Conservation (phyloP, 2,113 vertebrate species). For the Microtus pennsylvanicus region DNA sequence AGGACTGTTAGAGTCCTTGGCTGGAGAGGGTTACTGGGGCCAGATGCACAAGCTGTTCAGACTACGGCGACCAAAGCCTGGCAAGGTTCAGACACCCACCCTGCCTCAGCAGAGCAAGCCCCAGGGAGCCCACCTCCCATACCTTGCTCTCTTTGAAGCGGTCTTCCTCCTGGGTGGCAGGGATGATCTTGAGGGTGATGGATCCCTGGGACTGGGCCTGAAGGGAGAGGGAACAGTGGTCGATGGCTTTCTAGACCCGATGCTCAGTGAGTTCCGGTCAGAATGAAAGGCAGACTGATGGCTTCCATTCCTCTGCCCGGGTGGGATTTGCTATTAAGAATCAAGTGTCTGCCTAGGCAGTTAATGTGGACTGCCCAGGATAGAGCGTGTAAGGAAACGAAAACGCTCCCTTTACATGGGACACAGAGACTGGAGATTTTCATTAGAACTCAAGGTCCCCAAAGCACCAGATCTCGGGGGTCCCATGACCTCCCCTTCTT, state of each 20-base stretch:
- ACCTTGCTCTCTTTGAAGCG: constrained; percentile 95
- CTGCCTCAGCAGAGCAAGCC: background rate
- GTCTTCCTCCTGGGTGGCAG: constrained; percentile 94
- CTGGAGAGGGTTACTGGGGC: background rate
- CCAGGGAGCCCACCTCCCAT: background rate
- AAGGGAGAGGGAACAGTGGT: constrained; percentile 29
- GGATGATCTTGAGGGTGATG: constrained; percentile 97
- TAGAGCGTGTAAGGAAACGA: background rate
- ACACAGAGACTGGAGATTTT: background rate
- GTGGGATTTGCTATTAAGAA: background rate
- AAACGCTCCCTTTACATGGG: background rate
- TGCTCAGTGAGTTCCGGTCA: background rate
- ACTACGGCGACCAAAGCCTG: background rate
- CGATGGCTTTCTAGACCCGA: background rate
- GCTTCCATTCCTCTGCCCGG: background rate
- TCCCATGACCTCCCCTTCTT: background rate
- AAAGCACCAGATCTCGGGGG: background rate
- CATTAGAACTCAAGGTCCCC: background rate
- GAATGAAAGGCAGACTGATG: background rate
- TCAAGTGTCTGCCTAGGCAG: background rate
- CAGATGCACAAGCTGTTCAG: background rate
- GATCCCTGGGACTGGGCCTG: constrained; percentile 97
- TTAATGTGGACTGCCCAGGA: too few relatives aligned
- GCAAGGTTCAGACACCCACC: background rate
- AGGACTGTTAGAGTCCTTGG: background rate